Base-by-base conservation (phyloP, 1,140 invertebrate species). In the Drosophila insularis region DNA sequence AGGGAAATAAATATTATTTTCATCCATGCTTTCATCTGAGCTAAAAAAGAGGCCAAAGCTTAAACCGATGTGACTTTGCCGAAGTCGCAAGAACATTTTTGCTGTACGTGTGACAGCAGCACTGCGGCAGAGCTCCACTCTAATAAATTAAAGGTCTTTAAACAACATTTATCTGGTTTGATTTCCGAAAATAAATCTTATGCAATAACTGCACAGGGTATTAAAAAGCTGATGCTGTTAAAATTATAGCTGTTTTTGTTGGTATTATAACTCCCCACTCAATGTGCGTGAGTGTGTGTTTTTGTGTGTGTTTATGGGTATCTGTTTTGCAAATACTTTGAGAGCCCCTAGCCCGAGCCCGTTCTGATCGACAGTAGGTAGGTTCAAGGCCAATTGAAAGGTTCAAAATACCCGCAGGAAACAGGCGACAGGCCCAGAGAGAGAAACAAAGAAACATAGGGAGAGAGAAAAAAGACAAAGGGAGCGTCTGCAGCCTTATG, bases 311-410 rank as follows among this genome's bases (percentile, higher is more conserved):
- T 69, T 59, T 69, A 66, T 70, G 63, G 46, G 71, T 76, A 70
- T 81, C 68, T 84, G 73, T 84, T 82, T 84, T 67, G 69, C 81
- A 74, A 79, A 81, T 69, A 72, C 56, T 75, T 64, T 39, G 37
- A 43, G 40, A 43, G 19, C 58, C 53, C 19, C 27, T 27, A 56
- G 50, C 46, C 40, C 61, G 31, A 62, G 70, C 32, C 65, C 63
- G 74, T 72, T 81, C 74, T 73, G 74, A 77, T 77, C 74, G 73
- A 64, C 62, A 69, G 55, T 63, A 74, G 54, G 82, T 68, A 86
- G 81, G 81, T 86, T 86, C 81, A 86, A 86, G 81, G 81, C 81
- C 81, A 86, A 69, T 84, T 76, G 82, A 81, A 87, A 82, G 81
- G 81, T 86, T 86, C 81, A 87, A 76, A 82, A 87, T 74, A 68